A percentile compares a stretch with the other conserved stretches of the same genome.
Conservation (phyloP, 2,113 vertebrate genomes). For the Calonectris borealis region DNA sequence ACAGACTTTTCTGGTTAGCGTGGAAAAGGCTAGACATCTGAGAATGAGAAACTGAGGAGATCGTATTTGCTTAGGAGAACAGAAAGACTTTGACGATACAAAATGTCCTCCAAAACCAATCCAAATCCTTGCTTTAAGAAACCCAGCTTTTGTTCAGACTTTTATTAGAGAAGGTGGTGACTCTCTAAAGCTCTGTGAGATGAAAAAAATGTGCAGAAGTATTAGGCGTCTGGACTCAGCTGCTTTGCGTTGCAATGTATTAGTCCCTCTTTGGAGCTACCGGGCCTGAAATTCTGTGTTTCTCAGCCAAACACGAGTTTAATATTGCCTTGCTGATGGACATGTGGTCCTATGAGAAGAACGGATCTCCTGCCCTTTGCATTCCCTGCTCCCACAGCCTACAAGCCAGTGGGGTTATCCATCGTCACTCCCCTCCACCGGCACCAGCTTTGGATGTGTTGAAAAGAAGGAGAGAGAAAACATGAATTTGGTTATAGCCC, state of each 20-base stretch:
- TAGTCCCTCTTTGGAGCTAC: not conserved
- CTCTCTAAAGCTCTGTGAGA: not conserved
- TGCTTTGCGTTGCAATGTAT: rapidly evolving
- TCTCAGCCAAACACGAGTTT: not conserved
- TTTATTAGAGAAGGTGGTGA: not conserved
- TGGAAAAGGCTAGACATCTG: not conserved
- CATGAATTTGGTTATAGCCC: not conserved
- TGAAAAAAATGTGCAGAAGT: not conserved
- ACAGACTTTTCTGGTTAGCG: not conserved
- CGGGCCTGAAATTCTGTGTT: not conserved
- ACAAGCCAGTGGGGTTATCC: not conserved
- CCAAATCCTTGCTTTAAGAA: not conserved
- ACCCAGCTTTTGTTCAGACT: not conserved
- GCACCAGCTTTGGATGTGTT: not conserved
- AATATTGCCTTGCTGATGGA: not conserved
- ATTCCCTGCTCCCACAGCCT: not conserved
- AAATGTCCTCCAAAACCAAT: not conserved
- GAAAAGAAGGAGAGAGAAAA: not conserved
- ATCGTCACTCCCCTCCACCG: rapidly evolving
- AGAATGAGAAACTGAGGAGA: not conserved
- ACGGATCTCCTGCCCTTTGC: not conserved
- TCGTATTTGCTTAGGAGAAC: not conserved
- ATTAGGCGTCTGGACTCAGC: not conserved
- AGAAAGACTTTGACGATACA: not conserved
- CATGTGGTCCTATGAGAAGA: not conserved